Conservation (phyloP, 2,113 vertebrate species). For the Tretioscincus oriximinensis region DNA sequence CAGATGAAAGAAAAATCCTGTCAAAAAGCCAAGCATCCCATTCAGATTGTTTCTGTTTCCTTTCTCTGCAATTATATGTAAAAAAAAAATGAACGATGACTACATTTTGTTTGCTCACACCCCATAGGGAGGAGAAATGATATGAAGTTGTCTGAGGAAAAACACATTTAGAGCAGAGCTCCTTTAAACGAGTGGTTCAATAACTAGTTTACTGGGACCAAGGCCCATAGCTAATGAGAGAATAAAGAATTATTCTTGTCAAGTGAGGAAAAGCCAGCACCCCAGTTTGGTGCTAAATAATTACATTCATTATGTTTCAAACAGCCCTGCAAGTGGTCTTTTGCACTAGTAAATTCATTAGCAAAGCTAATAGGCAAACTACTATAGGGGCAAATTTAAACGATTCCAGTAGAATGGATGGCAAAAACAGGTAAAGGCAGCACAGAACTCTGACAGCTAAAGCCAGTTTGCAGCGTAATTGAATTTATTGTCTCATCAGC, state of each 20-base stretch:
- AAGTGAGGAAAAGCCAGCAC: slow-evolving; percentile 72
- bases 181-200: slow-evolving; percentile 77
- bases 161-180: slow-evolving; percentile 71
- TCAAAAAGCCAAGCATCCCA: slow-evolving; percentile 70
- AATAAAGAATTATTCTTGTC: slow-evolving; percentile 81
- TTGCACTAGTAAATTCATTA: slow-evolving; percentile 79
- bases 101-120: slow-evolving; percentile 65
- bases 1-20: slow-evolving; percentile 68
- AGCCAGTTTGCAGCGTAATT: slow-evolving; percentile 61
- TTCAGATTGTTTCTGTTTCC: slow-evolving; percentile 69
- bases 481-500: slow-evolving; percentile 64
- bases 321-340: slow-evolving; percentile 74
- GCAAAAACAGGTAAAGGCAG: slow-evolving; percentile 62
- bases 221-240: slow-evolving; percentile 76
- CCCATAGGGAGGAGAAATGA: slow-evolving; percentile 66
- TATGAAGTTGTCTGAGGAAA: slow-evolving; percentile 69
- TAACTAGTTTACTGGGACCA: slow-evolving; percentile 79
- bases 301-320: slow-evolving; percentile 78
- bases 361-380: slow-evolving; percentile 74
- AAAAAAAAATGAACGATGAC: slow-evolving; percentile 66
- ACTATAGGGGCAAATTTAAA: slow-evolving; percentile 72
- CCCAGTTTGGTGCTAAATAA: slow-evolving; percentile 78
- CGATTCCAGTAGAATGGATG: slow-evolving; percentile 62
- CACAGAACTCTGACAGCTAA: slow-evolving; percentile 58
- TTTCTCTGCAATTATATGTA: slow-evolving; percentile 62